A percentile compares a stretch with the other conserved stretches of the same genome.
Evolutionary conservation across 2,113 vertebrate species (phyloP).

Genomic region (Globicephala melas): DNA sequence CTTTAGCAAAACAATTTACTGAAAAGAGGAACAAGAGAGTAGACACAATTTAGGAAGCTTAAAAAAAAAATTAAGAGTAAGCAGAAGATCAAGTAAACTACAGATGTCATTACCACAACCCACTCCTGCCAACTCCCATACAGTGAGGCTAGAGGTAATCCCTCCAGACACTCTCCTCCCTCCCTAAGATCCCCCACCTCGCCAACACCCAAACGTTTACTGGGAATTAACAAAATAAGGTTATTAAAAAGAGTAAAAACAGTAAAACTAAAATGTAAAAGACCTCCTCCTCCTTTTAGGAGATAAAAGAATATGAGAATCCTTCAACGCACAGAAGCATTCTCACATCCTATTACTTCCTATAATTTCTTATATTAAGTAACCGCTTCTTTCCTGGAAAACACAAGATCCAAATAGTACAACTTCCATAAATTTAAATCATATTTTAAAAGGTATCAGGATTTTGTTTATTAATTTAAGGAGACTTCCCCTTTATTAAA

Average conservation of each 20-base stretch:
- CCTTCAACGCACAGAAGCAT: background rate
- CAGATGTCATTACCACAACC: background rate
- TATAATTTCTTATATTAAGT: background rate
- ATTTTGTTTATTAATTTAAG: background rate
- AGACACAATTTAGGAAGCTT: background rate
- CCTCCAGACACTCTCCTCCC: background rate
- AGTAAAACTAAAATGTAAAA: background rate
- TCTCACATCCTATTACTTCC: background rate
- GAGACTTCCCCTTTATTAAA: background rate
- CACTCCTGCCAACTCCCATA: background rate
- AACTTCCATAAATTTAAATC: background rate
- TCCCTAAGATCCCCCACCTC: background rate
- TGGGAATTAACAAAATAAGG: background rate
- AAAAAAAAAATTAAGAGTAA: background rate
- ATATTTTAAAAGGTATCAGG: background rate
- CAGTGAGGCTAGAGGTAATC: background rate
- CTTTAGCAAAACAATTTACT: slow-evolving; percentile 38
- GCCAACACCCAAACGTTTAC: background rate
- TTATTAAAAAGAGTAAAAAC: background rate
- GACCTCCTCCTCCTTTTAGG: background rate
- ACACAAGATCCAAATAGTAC: background rate
- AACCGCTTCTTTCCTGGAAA: slow-evolving; percentile 13
- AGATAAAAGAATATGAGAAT: background rate
- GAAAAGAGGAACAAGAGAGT: background rate
- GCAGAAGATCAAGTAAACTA: background rate